Conservation (phyloP, 2,797 vertebrate species). For the Sebastes cheni region DNA sequence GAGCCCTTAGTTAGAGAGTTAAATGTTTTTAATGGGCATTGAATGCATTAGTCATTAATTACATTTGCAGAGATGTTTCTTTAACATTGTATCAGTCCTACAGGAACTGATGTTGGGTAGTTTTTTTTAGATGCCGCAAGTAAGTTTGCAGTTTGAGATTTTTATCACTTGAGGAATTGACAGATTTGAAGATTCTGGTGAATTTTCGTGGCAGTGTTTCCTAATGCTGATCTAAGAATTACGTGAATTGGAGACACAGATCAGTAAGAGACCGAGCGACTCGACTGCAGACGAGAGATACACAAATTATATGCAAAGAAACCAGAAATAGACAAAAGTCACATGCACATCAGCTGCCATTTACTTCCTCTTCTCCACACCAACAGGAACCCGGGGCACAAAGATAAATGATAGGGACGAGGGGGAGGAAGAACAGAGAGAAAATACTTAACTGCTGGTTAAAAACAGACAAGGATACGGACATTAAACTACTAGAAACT, state of each 20-base stretch:
- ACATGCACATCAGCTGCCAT: slow-evolving; percentile 28
- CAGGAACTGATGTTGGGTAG: neutral
- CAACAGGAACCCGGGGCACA: neutral
- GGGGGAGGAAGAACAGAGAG: no score
- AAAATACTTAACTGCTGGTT: no score
- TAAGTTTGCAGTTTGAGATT: neutral
- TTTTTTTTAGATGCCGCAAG: neutral
- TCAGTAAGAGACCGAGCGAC: neutral
- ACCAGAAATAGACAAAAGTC: slow-evolving; percentile 2
- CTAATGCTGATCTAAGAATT: neutral
- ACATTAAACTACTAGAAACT: no score
- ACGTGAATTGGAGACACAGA: neutral
- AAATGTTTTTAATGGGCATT: no score
- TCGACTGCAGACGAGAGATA: slow-evolving; percentile 5
- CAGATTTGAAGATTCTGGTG: neutral
- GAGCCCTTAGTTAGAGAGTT: neutral
- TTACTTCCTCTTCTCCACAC: slow-evolving; percentile 24
- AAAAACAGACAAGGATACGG: no score
- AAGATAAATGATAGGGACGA: no score
- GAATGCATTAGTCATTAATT: no score
- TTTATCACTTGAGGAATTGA: neutral
- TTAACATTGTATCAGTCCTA: neutral
- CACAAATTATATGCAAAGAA: slow-evolving; percentile 45
- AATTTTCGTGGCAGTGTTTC: neutral
- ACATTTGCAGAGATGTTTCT: no score